Evolutionary conservation across 2,888 invertebrate species (phyloP), one percentile per base, ranked within the genome.

Genomic region (Sialis lutaria): DNA sequence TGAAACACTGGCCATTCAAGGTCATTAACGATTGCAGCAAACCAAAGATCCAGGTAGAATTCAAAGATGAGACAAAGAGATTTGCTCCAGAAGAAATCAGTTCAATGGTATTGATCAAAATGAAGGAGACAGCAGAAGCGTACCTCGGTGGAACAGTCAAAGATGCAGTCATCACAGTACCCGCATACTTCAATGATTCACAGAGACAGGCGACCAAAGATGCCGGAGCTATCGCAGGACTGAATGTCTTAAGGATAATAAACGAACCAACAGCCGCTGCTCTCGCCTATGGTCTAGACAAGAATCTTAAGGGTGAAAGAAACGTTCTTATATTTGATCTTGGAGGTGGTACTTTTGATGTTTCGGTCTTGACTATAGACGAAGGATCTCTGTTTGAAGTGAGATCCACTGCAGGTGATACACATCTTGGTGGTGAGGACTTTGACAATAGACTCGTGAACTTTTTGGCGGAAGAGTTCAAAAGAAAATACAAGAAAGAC

Each of bases 121-220:
- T 72, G 71, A 65, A 67, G 60, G 79, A 82, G 60, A 81, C 79
- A 0, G 77, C 78, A 1, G 82, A 82, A 58, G 79, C 80, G 1
- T 82, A 77, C 58, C 62, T 83, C 50, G 84, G 83, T 6, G 64
- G 66, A 12, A 54, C 68, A 13, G 74, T 84, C 0, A 73, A 68
- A n/a, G 81, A 85, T 58, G 82, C 82, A 6, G 83, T 85, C 2
- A 67, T 84, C 55, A 85, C 85, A 5, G 84, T 85, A 6, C 84
- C 84, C 8, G 86, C 86, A 8, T 86, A 87, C 60, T 81, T 81
- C 64, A 77, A 76, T 58, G 75, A 76, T 57, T 68, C 72, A 1
- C 78, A 79, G 57, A 65, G 79, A 40, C 78, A 79, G 58, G 79
- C 78, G 2, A 80, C 79, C 10, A 80, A 79, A 58, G 79, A 80